Evolutionary conservation across 2,113 vertebrate genomes (phyloP).

Genomic region (Epinephelus lanceolatus): DNA sequence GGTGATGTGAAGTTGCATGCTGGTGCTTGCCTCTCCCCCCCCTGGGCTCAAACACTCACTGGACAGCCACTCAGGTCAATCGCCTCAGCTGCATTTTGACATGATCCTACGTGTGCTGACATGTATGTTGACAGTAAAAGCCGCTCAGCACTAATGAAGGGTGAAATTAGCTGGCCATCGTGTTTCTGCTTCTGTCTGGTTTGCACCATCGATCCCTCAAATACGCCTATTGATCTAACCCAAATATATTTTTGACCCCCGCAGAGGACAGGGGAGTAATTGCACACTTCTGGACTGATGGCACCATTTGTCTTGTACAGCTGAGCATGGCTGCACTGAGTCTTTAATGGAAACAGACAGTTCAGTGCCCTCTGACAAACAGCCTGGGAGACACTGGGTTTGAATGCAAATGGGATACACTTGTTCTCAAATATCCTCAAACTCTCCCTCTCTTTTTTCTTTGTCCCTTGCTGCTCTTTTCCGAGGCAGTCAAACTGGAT

Average conservation of each 20-base stretch:
- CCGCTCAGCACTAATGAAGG: conserved; percentile 13
- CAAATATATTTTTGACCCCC: conserved; percentile 55
- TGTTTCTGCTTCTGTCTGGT: conserved; percentile 13
- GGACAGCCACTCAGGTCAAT: background rate
- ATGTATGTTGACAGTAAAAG: conserved; percentile 22
- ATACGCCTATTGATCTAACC: conserved; percentile 24
- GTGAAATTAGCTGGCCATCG: conserved; percentile 22
- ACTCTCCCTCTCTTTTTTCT: conserved; percentile 13
- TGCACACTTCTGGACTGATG: conserved; percentile 38
- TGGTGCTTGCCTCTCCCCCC: conserved; percentile 12
- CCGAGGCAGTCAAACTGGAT: background rate
- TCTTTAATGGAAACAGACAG: conserved; percentile 67
- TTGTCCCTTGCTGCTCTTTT: conserved; percentile 31
- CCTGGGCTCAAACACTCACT: background rate
- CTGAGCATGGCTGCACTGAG: conserved; percentile 42
- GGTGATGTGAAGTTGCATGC: conserved; percentile 1
- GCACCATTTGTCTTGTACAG: conserved; percentile 57
- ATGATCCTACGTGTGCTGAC: background rate
- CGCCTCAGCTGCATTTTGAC: conserved; percentile 10
- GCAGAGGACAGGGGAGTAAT: conserved; percentile 55
- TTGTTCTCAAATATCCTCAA: conserved; percentile 32
- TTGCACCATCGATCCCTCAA: conserved; percentile 19
- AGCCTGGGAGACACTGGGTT: conserved; percentile 34
- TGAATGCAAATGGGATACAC: conserved; percentile 64
- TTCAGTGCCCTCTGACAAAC: conserved; percentile 56